A percentile compares a stretch with the other conserved stretches of the same genome.
Evolutionary conservation across 2,888 invertebrate species (phyloP).

Genomic region (Mimachlamys varia): DNA sequence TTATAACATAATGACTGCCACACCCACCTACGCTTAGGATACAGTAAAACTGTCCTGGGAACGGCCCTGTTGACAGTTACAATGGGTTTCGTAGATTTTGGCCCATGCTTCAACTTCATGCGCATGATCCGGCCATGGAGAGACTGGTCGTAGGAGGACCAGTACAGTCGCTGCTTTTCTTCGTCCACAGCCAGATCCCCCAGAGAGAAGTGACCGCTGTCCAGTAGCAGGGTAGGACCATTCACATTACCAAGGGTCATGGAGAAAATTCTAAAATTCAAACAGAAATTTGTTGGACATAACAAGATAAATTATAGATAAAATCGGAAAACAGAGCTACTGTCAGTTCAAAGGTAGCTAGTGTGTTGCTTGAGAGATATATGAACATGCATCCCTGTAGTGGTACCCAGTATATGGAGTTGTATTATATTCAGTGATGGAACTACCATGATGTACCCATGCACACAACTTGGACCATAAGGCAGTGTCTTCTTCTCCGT

Average conservation of each 20-base stretch:
- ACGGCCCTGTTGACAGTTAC: slow-evolving; percentile 60
- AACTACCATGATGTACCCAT: too few species aligned
- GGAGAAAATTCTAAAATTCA: background rate
- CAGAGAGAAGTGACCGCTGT: slow-evolving; percentile 57
- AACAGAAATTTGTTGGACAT: background rate
- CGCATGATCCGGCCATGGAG: slow-evolving; percentile 65
- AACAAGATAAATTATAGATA: too few species aligned
- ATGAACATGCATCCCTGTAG: too few species aligned
- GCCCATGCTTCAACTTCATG: slow-evolving; percentile 62
- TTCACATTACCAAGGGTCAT: slow-evolving; percentile 48
- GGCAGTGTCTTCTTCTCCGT: too few species aligned
- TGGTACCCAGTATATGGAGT: too few species aligned
- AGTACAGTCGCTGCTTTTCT: slow-evolving; percentile 66
- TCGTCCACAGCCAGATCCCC: slow-evolving; percentile 66
- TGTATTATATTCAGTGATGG: too few species aligned
- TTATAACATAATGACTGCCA: background rate
- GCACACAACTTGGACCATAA: too few species aligned
- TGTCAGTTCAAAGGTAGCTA: too few species aligned
- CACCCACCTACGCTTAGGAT: slow-evolving; percentile 66
- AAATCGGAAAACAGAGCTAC: too few species aligned
- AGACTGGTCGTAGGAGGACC: slow-evolving; percentile 62
- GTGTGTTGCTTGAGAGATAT: too few species aligned
- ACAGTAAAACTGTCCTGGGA: slow-evolving; percentile 67
- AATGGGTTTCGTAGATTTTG: slow-evolving; percentile 61
- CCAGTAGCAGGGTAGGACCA: slow-evolving; percentile 62